Base-by-base conservation (phyloP, 1,140 invertebrate genomes). In the Cepaea nemoralis region DNA sequence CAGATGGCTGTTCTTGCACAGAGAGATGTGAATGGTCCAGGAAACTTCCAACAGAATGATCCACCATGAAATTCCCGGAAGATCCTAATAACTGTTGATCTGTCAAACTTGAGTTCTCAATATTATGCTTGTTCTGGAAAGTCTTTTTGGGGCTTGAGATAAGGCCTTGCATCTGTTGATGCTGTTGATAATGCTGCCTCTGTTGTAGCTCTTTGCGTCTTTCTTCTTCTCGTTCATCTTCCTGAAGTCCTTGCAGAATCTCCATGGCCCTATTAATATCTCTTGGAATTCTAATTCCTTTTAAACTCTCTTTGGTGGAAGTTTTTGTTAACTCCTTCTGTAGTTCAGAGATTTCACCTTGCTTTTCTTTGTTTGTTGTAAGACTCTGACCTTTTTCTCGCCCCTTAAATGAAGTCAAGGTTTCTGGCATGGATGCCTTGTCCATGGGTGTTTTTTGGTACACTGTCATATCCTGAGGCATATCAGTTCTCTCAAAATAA, bases 381-480 rank as follows among this genome's bases (percentile, higher is more conserved):
- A 27, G n/a, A 48, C 39, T 42, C 35, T 79, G 77, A 70, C n/a
- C 40, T 16, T 27, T 80, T 73, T 39, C 16, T 69, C 63, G 14
- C 14, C 66, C 77, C 45, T 79, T 79, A 35, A 37, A 22, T 69
- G 31, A 24, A 5, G 5, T 40, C 8, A 35, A 37, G 66, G 33
- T 77, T 63, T 77, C 75, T 45, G 55, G 33, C 3, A 63, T 22
- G 8, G 45, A 14, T 50, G 40, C 22, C 16, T 80, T 80, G 2
- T 80, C 78, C 1, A 69, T 27, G 22, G 31, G 1, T 33, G 66
- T 42, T 73, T 80, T 80, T 33, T 80, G 78, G 59, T 55, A 80
- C 0, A 80, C n/a, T 35, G 78, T 80, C 78, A 80, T 80, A 73
- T 80, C 78, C 31, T 80, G 78, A 1, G 78, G 78, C 31, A 80